phyloP scores from a whole-genome alignment of 2,888 invertebrate species.

The Drosophila greeni region DNA sequence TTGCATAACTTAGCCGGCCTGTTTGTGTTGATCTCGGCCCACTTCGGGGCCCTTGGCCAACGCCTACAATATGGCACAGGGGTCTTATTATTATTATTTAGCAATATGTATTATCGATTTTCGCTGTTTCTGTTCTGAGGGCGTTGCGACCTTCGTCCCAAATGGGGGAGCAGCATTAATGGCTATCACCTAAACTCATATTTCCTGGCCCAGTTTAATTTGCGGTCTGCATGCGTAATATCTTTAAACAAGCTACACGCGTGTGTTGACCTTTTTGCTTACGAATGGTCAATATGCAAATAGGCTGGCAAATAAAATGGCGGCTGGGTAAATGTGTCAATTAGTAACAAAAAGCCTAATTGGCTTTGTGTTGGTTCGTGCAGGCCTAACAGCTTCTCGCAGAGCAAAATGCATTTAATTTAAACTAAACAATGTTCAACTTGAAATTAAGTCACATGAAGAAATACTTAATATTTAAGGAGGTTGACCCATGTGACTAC shows the following conservation, averaged over 20 bases:
- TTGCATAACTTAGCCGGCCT: constrained; percentile 56
- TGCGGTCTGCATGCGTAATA: constrained; percentile 53
- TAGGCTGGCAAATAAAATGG: constrained; percentile 41
- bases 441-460: neutral
- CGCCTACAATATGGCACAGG: constrained; percentile 30
- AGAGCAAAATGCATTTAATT: constrained; percentile 1
- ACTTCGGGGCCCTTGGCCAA: constrained; percentile 33
- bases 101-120: constrained; percentile 60
- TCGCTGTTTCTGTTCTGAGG: constrained; percentile 14
- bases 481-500: no score
- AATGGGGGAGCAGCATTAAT: constrained; percentile 49
- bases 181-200: constrained; percentile 58
- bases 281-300: constrained; percentile 38
- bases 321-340: constrained; percentile 33
- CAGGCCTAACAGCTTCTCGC: constrained; percentile 1
- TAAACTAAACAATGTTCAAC: neutral
- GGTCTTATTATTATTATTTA: constrained; percentile 49
- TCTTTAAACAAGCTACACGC: constrained; percentile 1
- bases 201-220: constrained; percentile 53
- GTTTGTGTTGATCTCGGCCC: constrained; percentile 27
- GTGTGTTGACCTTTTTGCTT: constrained; percentile 33
- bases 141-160: neutral
- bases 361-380: neutral
- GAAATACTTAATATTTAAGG: no score
- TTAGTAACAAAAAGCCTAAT: constrained; percentile 26